Base-by-base conservation (phyloP, 30 jellyfish, hydroid and myxozoan species). In the Chrysaora quinquecirrha region DNA sequence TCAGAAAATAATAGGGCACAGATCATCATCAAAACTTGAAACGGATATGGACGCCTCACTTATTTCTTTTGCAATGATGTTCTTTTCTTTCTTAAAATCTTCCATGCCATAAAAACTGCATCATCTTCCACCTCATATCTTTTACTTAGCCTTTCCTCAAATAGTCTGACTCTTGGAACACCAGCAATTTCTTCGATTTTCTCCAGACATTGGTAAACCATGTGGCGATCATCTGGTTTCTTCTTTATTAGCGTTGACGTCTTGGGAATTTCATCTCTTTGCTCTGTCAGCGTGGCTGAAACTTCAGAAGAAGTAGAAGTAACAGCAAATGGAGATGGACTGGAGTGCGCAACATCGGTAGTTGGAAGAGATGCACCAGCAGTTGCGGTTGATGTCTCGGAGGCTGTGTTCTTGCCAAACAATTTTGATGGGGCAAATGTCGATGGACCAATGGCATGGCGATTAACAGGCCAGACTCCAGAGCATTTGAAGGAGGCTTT, bases 401-500 rank as follows among this genome's bases (percentile, higher is more conserved):
- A 73, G 27, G 52, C 24, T 50, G n/a, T n/a, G n/a, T n/a, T n/a
- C n/a, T n/a, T n/a, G n/a, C n/a, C n/a, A n/a, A n/a, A n/a, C n/a
- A n/a, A n/a, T n/a, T 73, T 52, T 14, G 71, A 43, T 10, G 85
- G 85, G 30, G 85, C 74, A 33, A 73, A 50, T 48, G 33, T 29
- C 25, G 61, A 48, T 61, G 74, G 72, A 19, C 48, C 78, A 20
- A 69, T 73, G 3, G 78, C 91, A 27, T 81, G 76, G 24, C 71
- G 75, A 66, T 80, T 64, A 20, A 66, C 83, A 21, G 90, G 90
- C 90, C 90, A 61, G 73, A 64, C 64, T 28, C 84, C 90, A 31
- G 90, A 30, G 38, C 47, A 14, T 38, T 80, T 34, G 28, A 61
- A 38, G 1, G 72, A 32, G 58, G 64, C 64, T 32, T 66, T 35